A percentile compares a stretch with the other conserved stretches of the same genome.
phyloP scores from a whole-genome alignment of 2,888 invertebrate species.

The Parnassius smintheus region DNA sequence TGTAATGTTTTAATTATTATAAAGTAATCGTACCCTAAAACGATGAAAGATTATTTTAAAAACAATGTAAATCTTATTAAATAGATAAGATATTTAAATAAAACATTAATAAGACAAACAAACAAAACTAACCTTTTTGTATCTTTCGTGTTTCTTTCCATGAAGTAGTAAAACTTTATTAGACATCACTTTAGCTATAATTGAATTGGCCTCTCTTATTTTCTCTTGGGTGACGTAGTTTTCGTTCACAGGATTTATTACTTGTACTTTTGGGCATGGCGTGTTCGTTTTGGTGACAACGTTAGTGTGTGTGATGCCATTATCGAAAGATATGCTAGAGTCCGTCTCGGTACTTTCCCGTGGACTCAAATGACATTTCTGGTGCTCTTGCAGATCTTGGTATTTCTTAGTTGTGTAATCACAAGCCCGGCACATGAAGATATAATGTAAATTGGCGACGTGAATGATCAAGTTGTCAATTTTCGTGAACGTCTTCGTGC shows the following conservation, averaged over 20 bases:
- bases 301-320: conserved; percentile 18
- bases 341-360: conserved; percentile 33
- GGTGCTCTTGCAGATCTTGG: conserved; percentile 43
- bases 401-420: conserved; percentile 41
- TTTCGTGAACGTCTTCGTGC: conserved; percentile 51
- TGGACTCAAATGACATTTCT: conserved; percentile 34
- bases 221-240: conserved; percentile 32
- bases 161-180: conserved; percentile 55
- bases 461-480: conserved; percentile 48
- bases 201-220: conserved; percentile 50
- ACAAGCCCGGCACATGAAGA: conserved; percentile 52
- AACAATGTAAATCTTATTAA: too few species aligned
- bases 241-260: conserved; percentile 20
- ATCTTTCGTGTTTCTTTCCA: conserved; percentile 44
- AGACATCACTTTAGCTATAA: conserved; percentile 64
- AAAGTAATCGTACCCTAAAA: too few species aligned
- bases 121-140: conserved; percentile 51
- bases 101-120: background rate
- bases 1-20: too few species aligned
- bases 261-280: conserved; percentile 11
- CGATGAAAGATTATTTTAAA: too few species aligned
- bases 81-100: background rate
- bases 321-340: conserved; percentile 35
- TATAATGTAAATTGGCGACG: conserved; percentile 47
- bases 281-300: background rate